Evolutionary conservation across 2,888 invertebrate genomes (phyloP).

Genomic region (Trimorus sp.): DNA sequence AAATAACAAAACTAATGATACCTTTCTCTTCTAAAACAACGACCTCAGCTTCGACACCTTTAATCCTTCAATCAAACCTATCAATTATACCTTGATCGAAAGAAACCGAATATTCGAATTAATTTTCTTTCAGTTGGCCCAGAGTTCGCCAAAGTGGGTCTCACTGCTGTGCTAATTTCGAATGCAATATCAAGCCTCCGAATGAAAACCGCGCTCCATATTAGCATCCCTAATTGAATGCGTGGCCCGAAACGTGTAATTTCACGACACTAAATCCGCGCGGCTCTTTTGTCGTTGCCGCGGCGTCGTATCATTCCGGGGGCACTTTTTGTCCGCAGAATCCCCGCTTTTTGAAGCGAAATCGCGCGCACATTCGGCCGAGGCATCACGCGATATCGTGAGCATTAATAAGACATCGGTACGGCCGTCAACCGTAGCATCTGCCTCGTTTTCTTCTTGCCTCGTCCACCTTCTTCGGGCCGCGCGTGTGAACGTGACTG

Average conservation of each 20-base stretch:
- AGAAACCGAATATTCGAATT: too few species aligned
- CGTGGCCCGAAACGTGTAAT: slow-evolving; percentile 40
- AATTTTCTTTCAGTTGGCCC: too few species aligned
- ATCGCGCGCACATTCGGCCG: slow-evolving; percentile 48
- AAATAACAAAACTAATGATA: too few species aligned
- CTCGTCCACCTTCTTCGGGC: too few species aligned
- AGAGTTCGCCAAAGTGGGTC: too few species aligned
- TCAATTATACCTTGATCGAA: too few species aligned
- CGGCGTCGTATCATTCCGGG: slow-evolving; percentile 7
- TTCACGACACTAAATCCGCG: slow-evolving; percentile 46
- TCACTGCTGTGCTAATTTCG: too few species aligned
- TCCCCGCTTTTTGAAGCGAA: slow-evolving; percentile 25
- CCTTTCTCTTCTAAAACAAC: too few species aligned
- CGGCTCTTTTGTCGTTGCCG: slow-evolving; percentile 16
- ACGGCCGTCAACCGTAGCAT: slow-evolving; percentile 55
- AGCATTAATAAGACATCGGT: slow-evolving; percentile 64
- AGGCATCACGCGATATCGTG: slow-evolving; percentile 58
- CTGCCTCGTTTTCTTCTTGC: slow-evolving; percentile 52
- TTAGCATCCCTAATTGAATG: slow-evolving; percentile 44
- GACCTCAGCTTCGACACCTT: too few species aligned
- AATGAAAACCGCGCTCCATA: slow-evolving; percentile 35
- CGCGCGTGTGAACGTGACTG: slow-evolving; percentile 48
- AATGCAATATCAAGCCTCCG: too few species aligned
- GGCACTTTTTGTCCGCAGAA: slow-evolving; percentile 39
- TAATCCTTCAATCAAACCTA: too few species aligned